Evolutionary conservation across 2,888 invertebrate genomes (phyloP), one percentile per base, ranked within the genome.

Genomic region (Pseudolycoriella hygida): DNA sequence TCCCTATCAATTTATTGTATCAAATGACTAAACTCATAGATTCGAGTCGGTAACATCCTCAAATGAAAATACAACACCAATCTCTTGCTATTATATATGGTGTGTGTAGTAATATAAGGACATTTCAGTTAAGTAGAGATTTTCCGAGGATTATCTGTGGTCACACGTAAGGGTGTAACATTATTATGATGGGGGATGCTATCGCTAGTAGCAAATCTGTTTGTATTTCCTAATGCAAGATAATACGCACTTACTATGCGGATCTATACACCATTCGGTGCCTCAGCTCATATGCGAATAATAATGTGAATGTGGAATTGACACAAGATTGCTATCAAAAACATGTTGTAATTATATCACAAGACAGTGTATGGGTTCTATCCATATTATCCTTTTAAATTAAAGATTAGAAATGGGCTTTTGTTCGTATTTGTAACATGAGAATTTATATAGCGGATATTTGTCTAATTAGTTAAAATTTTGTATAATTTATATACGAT

Each of bases 121-220:
- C 17, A 39, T 39, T 39, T 39, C 17, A 39, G 39, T 17, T 39
- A 39, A 39, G 39, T 39, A 39, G 39, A 37, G 37, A 39, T 39
- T 39, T 39, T 39, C 39, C 15, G 11, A n/a, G 17, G 39, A 39
- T 39, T 39, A 39, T 39, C 39, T 39, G 17, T 39, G 39, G 39
- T 39, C 39, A 39, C 39, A 39, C 39, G 17, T 39, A 39, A 39
- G 39, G 39, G 17, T 39, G 17, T 39, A 25, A 25, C 17, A 39
- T 39, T 39, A 17, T 17, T 39, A 15, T 39, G 39, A 39, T 15
- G 39, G 39, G 39, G 39, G 39, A 14, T 39, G 39, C 39, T 15
- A 39, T 39, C 39, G 17, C 39, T 6, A 25, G 25, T 25, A 25
- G 25, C 25, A 25, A 25, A 25, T 25, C 25, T 25, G 25, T 25